Evolutionary conservation across 2,113 vertebrate species (phyloP).

Genomic region (Cairina moschata): DNA sequence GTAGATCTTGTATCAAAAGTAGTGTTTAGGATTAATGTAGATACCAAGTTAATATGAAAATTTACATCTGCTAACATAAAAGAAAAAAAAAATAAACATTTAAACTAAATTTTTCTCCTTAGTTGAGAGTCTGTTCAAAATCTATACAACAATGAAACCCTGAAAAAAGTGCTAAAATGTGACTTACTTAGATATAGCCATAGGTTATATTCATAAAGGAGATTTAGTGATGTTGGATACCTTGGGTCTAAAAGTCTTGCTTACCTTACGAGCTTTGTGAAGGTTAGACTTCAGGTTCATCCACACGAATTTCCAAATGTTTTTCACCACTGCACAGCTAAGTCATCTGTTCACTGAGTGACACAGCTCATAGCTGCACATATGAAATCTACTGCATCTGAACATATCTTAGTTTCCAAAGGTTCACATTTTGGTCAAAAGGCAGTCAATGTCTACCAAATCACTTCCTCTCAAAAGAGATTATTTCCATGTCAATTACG

Average conservation of each 20-base stretch:
- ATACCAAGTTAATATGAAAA: background rate
- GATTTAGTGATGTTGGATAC: background rate
- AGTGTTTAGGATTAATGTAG: background rate
- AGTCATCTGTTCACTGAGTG: background rate
- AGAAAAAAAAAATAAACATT: background rate
- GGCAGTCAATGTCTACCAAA: background rate
- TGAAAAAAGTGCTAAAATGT: background rate
- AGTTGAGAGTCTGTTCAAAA: background rate
- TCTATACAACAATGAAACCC: background rate
- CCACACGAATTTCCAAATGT: background rate
- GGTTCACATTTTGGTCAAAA: background rate
- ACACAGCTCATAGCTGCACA: background rate
- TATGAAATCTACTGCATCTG: background rate
- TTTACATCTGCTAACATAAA: background rate
- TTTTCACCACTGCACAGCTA: background rate
- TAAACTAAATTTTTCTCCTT: background rate
- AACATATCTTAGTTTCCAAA: background rate
- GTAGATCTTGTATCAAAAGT: background rate
- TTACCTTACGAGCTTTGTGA: background rate
- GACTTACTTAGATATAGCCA: background rate
- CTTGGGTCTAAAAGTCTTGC: background rate
- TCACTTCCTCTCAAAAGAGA: background rate
- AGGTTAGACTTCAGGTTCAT: background rate
- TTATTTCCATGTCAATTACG: background rate
- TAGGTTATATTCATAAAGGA: background rate